Base-by-base conservation (phyloP, 2,113 vertebrate species). In the Dipodomys ordii region DNA sequence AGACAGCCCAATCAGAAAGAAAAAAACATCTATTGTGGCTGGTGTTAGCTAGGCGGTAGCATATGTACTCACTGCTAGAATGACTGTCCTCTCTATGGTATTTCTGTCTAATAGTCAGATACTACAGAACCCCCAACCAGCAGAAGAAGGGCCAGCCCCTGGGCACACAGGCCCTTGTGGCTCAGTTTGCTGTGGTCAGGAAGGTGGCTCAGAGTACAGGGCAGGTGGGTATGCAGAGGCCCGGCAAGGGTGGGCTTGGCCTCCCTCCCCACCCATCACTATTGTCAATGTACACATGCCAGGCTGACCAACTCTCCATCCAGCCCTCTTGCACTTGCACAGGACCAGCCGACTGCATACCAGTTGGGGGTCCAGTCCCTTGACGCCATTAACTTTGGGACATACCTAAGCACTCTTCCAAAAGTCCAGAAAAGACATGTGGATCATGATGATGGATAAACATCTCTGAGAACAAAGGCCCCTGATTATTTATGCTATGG, bases 41-140 rank as follows among this genome's bases (percentile, higher is more conserved):
- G 35, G 19, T 30, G 3, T 4, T 28, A 72, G 60, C 65, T 3
- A 18, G 4, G 32, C 25, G 19, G 15, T 67, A 23, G 57, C 7
- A 20, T 13, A 57, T 53, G 12, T 85, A 30, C 22, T 25, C 82
- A 6, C 12, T 8, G 44, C 60, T 69, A n/a, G 49, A 53, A 74
- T 4, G 49, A 80, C n/a, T 22, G 9, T 60, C 57, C 30, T 85
- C n/a, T 27, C 73, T 44, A 65, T 89, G 46, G 44, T 23, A 28
- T 78, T 88, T 90, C 73, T 35, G 2, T 76, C 28, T 84, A 80
- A 32, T 57, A 78, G 62, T 27, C 53, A 65, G 90, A 77, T n/a
- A 49, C 25, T 20, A 1, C 23, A 78, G 71, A 62, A 67, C 15
- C n/a, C 3, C 27, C 69, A 35, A 16, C n/a, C 19, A 39, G 32